A percentile compares a stretch with the other conserved stretches of the same genome.
Evolutionary conservation across 2,113 vertebrate species (phyloP).

Genomic region (Macheiramphus alcinus): DNA sequence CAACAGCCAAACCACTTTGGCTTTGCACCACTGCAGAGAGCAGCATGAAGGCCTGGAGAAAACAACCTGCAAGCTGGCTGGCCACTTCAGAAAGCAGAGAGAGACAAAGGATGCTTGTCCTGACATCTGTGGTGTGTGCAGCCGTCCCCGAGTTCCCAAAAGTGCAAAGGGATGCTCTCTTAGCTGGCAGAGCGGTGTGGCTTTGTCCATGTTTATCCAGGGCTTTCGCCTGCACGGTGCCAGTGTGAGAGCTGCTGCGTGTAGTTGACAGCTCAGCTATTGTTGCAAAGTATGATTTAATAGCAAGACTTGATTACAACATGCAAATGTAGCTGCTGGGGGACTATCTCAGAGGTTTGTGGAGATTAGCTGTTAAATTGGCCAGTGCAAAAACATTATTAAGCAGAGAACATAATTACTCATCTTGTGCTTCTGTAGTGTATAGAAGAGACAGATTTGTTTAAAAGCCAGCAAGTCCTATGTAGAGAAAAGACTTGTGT

Average conservation of each 20-base stretch:
- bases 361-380: constrained; percentile 68
- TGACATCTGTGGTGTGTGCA: not conserved
- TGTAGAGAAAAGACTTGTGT: not conserved
- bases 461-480: constrained; percentile 18
- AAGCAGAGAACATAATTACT: constrained; percentile 42
- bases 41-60: not conserved
- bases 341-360: constrained; percentile 52
- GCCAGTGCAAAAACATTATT: constrained; percentile 66
- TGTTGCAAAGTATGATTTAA: constrained; percentile 61
- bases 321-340: constrained; percentile 47
- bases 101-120: not conserved
- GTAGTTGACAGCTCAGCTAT: constrained; percentile 35
- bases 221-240: not conserved
- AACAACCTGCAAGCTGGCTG: not conserved
- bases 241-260: not conserved
- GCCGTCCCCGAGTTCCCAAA: not conserved
- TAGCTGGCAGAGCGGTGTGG: not conserved
- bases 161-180: not conserved
- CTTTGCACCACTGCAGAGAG: not conserved
- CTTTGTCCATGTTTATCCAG: not conserved
- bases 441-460: constrained; percentile 38
- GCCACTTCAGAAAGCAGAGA: not conserved
- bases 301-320: constrained; percentile 51
- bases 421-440: constrained; percentile 38
- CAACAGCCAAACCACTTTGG: not conserved